phyloP scores from a whole-genome alignment of 2,797 vertebrate genomes.

The Luscinia megarhynchos region DNA sequence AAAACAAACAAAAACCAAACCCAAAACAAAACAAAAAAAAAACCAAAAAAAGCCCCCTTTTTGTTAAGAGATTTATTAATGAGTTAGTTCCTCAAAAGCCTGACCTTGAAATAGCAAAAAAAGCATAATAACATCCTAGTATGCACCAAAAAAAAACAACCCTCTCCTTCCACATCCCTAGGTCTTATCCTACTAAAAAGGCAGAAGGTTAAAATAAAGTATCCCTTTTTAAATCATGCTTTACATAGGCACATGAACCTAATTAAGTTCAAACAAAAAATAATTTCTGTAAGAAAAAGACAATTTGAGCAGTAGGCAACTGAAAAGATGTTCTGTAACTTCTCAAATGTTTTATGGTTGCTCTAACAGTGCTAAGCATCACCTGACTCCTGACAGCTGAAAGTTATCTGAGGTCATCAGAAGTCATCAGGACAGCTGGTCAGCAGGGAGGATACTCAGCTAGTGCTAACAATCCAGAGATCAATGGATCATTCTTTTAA shows the following conservation, averaged over 20 bases:
- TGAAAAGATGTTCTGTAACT: neutral
- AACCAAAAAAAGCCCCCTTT: no score
- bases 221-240: neutral
- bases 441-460: neutral
- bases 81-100: rapidly evolving
- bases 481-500: neutral
- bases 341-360: neutral
- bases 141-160: no score
- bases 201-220: neutral
- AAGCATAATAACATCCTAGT: rapidly evolving
- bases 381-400: neutral
- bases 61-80: neutral
- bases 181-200: rapidly evolving
- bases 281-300: neutral
- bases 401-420: neutral
- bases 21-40: neutral
- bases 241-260: neutral
- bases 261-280: neutral
- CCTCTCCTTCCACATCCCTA: rapidly evolving
- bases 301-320: neutral
- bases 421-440: neutral
- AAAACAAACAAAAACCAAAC: neutral
- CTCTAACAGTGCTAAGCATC: neutral
- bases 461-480: neutral
- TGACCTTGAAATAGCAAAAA: neutral